These are phyloP conservation scores for Drosophila dives DNA, from an alignment of 2,888 invertebrate species.

Conservation along the genomic window DNA sequence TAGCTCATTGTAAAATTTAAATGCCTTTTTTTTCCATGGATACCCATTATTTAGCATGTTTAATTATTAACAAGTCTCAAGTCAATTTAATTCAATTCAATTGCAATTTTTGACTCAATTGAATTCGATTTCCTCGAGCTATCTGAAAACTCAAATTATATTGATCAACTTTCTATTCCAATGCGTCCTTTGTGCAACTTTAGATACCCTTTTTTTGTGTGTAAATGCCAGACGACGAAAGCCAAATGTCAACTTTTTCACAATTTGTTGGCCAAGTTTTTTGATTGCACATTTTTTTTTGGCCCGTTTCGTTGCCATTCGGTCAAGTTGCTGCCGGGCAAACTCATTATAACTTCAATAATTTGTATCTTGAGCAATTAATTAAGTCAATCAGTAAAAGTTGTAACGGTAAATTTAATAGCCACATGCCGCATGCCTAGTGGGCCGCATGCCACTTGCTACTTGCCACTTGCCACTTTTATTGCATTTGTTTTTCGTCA, in stretches of 20 bases:
- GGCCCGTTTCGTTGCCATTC: background rate
- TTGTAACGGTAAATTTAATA: conserved; percentile 17
- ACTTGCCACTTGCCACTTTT: conserved; percentile 4
- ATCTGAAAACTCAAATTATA: background rate
- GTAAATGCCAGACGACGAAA: conserved; percentile 1
- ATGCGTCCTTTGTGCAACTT: background rate
- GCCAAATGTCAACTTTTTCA: conserved; percentile 38
- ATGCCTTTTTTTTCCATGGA: too few relatives aligned
- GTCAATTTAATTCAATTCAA: background rate
- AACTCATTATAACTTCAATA: conserved; percentile 60
- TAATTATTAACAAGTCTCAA: background rate
- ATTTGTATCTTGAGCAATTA: conserved; percentile 58
- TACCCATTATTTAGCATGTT: too few relatives aligned
- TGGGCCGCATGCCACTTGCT: conserved; percentile 16
- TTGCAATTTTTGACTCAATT: background rate
- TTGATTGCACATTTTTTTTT: conserved; percentile 27
- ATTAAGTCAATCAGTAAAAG: conserved; percentile 47
- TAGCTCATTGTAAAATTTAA: background rate
- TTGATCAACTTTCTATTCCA: background rate
- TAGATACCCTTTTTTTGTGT: background rate
- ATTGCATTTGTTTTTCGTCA: background rate
- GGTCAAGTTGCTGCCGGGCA: conserved; percentile 13
- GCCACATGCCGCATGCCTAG: background rate
- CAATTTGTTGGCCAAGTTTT: conserved; percentile 44
- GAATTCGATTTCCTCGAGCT: background rate